These are phyloP conservation scores for Perca schrenkii DNA, from an alignment of 2,113 vertebrate genomes.

Conservation along the genomic window DNA sequence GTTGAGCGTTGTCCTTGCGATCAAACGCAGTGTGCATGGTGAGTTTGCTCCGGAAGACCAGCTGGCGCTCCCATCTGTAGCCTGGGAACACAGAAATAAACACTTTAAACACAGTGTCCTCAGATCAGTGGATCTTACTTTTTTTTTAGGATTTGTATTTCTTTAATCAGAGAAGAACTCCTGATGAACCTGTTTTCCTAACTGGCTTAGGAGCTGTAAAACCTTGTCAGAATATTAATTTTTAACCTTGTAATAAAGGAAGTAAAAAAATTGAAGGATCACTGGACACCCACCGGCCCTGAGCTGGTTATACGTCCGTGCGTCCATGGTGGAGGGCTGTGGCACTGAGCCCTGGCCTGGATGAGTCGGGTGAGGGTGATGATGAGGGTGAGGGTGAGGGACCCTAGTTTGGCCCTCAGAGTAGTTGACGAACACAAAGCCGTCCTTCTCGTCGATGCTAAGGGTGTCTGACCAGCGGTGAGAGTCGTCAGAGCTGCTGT, in stretches of 20 bases:
- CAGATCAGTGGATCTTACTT: not conserved
- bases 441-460: slow-evolving; percentile 97
- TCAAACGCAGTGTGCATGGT: slow-evolving; percentile 99
- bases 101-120: not conserved
- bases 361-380: slow-evolving; percentile 47
- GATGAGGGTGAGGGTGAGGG: slow-evolving; percentile 44
- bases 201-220: not conserved
- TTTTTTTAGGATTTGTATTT: not conserved
- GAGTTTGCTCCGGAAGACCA: slow-evolving; percentile 97
- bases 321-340: slow-evolving; percentile 68
- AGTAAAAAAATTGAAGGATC: not conserved
- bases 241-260: not conserved
- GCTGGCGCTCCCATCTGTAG: slow-evolving; percentile 97
- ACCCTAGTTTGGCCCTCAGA: slow-evolving; percentile 90
- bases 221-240: not conserved
- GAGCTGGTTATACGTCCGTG: slow-evolving; percentile 82
- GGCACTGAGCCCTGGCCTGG: slow-evolving; percentile 71
- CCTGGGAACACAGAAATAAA: slow-evolving; percentile 79
- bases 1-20: slow-evolving; percentile 97
- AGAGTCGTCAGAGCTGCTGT: slow-evolving; percentile 93
- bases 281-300: slow-evolving; percentile 72
- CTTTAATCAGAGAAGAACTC: not conserved
- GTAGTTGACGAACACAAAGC: slow-evolving; percentile 98
- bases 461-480: slow-evolving; percentile 96
- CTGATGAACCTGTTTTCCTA: not conserved